Evolutionary conservation across 2,888 invertebrate species (phyloP), one percentile per base, ranked within the genome.

Genomic region (Apodemia duryi): DNA sequence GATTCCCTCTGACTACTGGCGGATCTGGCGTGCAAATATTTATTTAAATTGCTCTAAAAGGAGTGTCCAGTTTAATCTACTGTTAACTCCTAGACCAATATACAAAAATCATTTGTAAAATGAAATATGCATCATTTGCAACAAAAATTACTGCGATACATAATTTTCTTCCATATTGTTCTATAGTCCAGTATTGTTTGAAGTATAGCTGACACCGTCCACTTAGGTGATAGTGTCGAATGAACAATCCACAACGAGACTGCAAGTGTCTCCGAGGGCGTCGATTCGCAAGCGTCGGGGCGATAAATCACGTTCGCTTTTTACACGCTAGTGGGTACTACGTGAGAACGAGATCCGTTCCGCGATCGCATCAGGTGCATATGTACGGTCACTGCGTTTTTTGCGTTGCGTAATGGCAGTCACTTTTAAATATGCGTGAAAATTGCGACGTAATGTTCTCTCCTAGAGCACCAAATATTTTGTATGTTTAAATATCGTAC

Each of bases 251-350:
- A 61, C 28, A 65, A 57, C 62, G 61, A 66, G 67, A 65, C 64
- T 62, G 63, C 64, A 64, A 67, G 68, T 66, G 63, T 64, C 65
- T 10, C n/a, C 57, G 71, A 68, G 67, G 71, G 65, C 68, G 57
- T 57, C 32, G 73, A 73, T 71, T 65, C 73, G 70, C 69, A 69
- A 73, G 71, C 69, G 71, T 72, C 74, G 73, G n/a, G 71, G 75
- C 77, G 85, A 86, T 86, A 86, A 84, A 85, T 84, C 86, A 57
- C 57, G 57, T 57, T 32, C 29, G 57, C 57, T 29, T 57, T 57
- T 46, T 46, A 43, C 11, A 46, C 46, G 46, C 13, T n/a, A 43
- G 57, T 57, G 32, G 11, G 32, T 28, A 54, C 29, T 28, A 54
- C 54, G 54, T 54, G 54, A 54, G 54, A 54, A 54, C 29, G 4